These are phyloP conservation scores for Laupala kohalensis DNA, from an alignment of 1,140 invertebrate species.

Conservation along the genomic window DNA sequence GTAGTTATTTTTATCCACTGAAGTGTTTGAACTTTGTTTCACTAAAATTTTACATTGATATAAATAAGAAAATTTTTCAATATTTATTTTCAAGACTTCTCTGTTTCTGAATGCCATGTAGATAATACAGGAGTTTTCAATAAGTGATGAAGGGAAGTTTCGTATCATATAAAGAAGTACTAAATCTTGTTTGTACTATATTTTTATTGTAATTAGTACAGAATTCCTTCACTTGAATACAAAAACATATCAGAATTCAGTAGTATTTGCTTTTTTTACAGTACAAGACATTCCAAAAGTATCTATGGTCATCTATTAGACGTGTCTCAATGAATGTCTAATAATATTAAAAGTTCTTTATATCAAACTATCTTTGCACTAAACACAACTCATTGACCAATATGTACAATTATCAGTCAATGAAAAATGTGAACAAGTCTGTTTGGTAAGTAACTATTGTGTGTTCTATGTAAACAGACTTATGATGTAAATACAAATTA, in stretches of 20 bases:
- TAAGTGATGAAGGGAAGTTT: no score
- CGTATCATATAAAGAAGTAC: neutral
- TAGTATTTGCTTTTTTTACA: neutral
- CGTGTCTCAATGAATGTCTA: neutral
- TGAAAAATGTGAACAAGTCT: neutral
- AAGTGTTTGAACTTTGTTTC: no score
- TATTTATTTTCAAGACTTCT: no score
- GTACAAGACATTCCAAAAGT: neutral
- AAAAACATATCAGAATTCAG: neutral
- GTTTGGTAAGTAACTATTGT: neutral
- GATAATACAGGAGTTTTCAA: no score
- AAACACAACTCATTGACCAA: neutral
- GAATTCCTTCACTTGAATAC: neutral
- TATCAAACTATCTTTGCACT: neutral
- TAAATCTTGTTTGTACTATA: neutral
- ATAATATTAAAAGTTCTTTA: neutral
- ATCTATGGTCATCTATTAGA: neutral
- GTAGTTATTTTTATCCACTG: no score
- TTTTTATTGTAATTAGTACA: neutral
- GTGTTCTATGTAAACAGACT: neutral
- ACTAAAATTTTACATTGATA: no score
- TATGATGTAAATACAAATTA: neutral
- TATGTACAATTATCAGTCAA: neutral
- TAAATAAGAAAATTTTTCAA: no score
- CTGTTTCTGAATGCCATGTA: no score